These are phyloP conservation scores for Deilephila elpenor DNA, from an alignment of 2,888 invertebrate species.

Conservation along the genomic window DNA sequence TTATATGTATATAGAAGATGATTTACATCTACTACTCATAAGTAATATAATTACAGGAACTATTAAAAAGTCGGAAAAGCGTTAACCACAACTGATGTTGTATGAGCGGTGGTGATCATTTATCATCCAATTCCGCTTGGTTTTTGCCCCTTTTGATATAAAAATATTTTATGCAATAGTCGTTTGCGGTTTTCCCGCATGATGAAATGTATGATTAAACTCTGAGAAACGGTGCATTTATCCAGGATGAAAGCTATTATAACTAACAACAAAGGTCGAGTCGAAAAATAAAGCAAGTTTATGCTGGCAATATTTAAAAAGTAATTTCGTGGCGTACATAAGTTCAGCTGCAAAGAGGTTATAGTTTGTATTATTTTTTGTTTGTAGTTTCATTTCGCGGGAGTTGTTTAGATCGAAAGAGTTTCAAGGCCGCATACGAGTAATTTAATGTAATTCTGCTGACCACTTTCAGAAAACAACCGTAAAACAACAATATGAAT, in stretches of 20 bases:
- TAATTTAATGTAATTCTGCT: too few species aligned
- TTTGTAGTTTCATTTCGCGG: not conserved
- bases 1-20: too few species aligned
- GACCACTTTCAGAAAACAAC: not conserved
- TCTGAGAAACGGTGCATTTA: not conserved
- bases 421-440: not conserved
- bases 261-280: constrained; percentile 7
- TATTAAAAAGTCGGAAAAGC: too few species aligned
- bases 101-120: not conserved
- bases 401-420: not conserved
- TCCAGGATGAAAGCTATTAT: constrained; percentile 2
- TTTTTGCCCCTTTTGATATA: not conserved
- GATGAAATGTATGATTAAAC: not conserved
- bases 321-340: constrained; percentile 32
- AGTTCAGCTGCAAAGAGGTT: not conserved
- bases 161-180: constrained; percentile 5
- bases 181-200: not conserved
- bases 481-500: not conserved
- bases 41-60: too few species aligned
- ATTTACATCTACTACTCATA: too few species aligned
- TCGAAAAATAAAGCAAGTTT: constrained; percentile 15
- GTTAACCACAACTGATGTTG: too few species aligned
- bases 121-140: not conserved
- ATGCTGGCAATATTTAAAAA: constrained; percentile 36
- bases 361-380: not conserved